Evolutionary conservation across 2,888 invertebrate species (phyloP), one percentile per base, ranked within the genome.

Genomic region (Stenolophus ochropezus): DNA sequence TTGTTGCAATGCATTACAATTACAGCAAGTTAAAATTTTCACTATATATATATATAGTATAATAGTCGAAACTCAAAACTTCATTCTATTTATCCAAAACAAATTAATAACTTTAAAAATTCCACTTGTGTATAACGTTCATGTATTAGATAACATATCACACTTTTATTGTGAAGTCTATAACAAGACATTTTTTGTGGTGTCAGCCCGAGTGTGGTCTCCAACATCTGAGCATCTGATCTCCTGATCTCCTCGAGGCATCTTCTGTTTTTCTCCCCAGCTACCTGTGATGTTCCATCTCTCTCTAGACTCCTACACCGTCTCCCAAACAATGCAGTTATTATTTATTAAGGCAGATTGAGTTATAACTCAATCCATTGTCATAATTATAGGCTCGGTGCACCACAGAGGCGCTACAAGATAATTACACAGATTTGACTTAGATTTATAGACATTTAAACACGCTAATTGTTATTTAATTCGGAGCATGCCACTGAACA

Each of bases 311-410:
- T 69, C 65, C 65, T 69, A 69, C 65, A 69, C 65, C 27, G 65
- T 69, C 65, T n/a, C 16, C n/a, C 65, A 33, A 69, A 69, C 65
- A 69, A 69, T 69, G 65, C 27, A 27, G 33, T 69, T 69, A 69
- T 69, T 69, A 69, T 69, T 69, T 69, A 69, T 69, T 27, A 33
- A 69, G 16, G 33, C 6, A 69, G 65, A 69, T 69, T 69, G 65
- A 69, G 65, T 33, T 18, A 33, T 69, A 69, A 69, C 65, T 69
- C 65, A 69, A 33, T 18, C 33, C 65, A 69, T 69, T 33, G 65
- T 69, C 65, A 69, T 69, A 69, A 69, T 69, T 69, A 69, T 69
- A 69, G 65, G 65, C 65, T 69, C 65, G 11, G 16, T 69, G 65
- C 65, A 33, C 65, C 27, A 69, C 33, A 69, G 33, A 69, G 65